Percentiles rank a stretch among this genome's conserved stretches.
These are phyloP conservation scores for Priocnemis perturbator DNA, from an alignment of 2,888 invertebrate species.

Conservation along the genomic window DNA sequence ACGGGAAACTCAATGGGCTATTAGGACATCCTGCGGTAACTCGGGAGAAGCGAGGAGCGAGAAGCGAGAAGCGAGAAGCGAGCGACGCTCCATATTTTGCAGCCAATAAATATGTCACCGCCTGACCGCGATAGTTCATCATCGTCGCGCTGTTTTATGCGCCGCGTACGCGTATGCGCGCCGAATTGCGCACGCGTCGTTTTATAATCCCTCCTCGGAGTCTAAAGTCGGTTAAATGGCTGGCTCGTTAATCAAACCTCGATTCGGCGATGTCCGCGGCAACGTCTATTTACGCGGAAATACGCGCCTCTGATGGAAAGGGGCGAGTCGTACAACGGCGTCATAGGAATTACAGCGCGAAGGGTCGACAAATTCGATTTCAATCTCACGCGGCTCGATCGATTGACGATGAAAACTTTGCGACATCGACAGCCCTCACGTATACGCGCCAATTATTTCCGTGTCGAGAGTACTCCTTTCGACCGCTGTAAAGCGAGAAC, in stretches of 20 bases:
- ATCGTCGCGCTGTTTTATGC: constrained; percentile 44
- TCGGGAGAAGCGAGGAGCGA: constrained; percentile 32
- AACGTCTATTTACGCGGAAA: constrained; percentile 41
- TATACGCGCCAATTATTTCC: too few species aligned
- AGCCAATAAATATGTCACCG: constrained; percentile 56
- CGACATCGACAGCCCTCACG: too few species aligned
- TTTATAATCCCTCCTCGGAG: constrained; percentile 53
- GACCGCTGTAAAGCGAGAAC: too few species aligned
- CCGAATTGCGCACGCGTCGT: constrained; percentile 28
- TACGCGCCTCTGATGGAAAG: constrained; percentile 5
- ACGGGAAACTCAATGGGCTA: constrained; percentile 45
- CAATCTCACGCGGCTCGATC: too few species aligned
- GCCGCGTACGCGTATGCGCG: constrained; percentile 1
- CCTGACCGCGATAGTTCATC: constrained; percentile 45
- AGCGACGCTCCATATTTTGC: constrained; percentile 37
- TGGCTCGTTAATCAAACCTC: constrained; percentile 58
- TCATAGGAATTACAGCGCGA: too few species aligned
- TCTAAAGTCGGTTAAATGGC: constrained; percentile 56
- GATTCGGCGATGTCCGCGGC: constrained; percentile 48
- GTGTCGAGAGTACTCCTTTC: too few species aligned
- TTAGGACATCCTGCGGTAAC: constrained; percentile 49
- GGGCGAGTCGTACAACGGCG: too few species aligned
- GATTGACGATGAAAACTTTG: too few species aligned
- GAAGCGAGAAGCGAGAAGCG: constrained; percentile 31
- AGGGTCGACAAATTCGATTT: too few species aligned